Evolutionary conservation across 2,888 invertebrate genomes (phyloP).

Genomic region (Pollenia amentaria): DNA sequence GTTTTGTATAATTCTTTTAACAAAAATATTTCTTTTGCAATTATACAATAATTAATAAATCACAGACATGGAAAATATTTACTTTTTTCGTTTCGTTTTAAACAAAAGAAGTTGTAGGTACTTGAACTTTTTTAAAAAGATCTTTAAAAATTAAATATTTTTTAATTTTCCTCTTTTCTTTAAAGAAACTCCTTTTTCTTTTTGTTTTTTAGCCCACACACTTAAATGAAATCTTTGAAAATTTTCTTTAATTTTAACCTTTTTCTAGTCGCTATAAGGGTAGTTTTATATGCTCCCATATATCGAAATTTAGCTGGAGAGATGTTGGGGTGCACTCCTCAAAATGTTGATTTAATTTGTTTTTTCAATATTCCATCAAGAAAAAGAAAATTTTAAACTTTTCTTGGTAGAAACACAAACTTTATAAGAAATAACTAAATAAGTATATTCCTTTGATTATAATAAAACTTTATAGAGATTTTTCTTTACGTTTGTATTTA

Average conservation of each 20-base stretch:
- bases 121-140: too few relatives aligned
- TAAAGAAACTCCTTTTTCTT: constrained; percentile 27
- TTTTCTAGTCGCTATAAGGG: constrained; percentile 62
- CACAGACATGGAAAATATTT: neutral
- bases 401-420: neutral
- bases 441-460: neutral
- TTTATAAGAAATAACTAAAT: neutral
- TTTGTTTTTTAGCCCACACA: neutral
- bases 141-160: constrained; percentile 7
- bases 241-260: constrained; percentile 48
- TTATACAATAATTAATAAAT: constrained; percentile 34
- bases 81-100: neutral
- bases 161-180: neutral
- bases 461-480: constrained; percentile 32
- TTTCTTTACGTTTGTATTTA: constrained; percentile 16
- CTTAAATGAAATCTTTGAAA: neutral
- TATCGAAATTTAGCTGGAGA: constrained; percentile 12
- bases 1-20: neutral
- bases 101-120: neutral
- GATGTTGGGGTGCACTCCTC: constrained; percentile 39
- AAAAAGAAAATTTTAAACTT: constrained; percentile 42
- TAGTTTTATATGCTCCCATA: constrained; percentile 63
- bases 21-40: constrained; percentile 19
- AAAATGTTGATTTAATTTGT: constrained; percentile 34
- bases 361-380: constrained; percentile 34